Conservation (phyloP, 2,113 vertebrate genomes). For the Formicarius rufipectus region DNA sequence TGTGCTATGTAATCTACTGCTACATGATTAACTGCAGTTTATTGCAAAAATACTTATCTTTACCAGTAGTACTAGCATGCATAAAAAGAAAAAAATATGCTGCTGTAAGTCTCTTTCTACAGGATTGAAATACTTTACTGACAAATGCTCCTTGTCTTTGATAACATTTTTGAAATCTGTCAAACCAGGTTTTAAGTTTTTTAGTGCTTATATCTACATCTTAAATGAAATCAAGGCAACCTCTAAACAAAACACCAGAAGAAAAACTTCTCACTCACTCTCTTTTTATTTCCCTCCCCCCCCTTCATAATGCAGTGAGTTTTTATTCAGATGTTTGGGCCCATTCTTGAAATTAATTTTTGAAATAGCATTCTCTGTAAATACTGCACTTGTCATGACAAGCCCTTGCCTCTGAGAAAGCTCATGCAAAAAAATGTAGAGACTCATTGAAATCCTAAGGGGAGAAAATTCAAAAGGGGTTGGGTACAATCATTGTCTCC, state of each 20-base stretch:
- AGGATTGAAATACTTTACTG: not conserved
- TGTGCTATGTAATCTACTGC: not conserved
- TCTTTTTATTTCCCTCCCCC: too few species aligned
- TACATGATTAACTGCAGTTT: not conserved
- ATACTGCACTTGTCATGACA: not conserved
- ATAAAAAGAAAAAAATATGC: not conserved
- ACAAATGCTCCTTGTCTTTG: not conserved
- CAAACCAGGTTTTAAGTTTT: not conserved
- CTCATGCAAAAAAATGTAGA: not conserved
- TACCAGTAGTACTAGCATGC: not conserved
- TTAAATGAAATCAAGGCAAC: not conserved
- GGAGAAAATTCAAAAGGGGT: conserved; percentile 23
- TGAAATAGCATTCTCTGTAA: not conserved
- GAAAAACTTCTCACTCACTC: not conserved
- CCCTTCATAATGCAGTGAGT: not conserved
- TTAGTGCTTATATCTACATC: not conserved
- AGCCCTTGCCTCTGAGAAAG: not conserved
- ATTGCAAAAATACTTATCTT: not conserved
- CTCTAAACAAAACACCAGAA: not conserved
- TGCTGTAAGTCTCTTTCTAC: not conserved
- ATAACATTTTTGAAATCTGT: not conserved
- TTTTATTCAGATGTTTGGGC: not conserved
- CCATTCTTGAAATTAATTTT: not conserved
- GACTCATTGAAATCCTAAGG: not conserved
- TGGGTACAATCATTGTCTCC: conserved; percentile 38